phyloP scores from a whole-genome alignment of 2,888 invertebrate species.

The Apotomis turbidana region DNA sequence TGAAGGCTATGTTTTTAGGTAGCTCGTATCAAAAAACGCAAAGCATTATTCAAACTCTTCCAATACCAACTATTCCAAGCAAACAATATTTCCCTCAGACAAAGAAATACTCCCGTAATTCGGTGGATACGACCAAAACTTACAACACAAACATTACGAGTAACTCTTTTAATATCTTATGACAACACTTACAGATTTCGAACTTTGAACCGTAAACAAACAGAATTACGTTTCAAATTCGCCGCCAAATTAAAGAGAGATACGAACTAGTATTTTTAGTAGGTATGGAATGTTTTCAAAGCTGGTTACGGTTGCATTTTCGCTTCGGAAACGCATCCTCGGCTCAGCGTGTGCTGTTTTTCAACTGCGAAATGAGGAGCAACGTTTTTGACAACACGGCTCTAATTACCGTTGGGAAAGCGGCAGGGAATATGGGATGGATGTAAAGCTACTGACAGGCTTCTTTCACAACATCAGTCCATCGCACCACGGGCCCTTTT shows the following conservation, averaged over 20 bases:
- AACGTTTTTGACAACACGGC: neutral
- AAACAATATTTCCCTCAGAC: constrained; percentile 18
- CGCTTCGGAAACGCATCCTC: neutral
- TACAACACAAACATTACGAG: constrained; percentile 4
- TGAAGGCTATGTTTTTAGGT: too few species aligned
- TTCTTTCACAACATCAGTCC: too few species aligned
- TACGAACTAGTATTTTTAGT: neutral
- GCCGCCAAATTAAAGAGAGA: neutral
- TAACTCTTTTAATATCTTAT: neutral
- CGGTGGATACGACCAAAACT: neutral
- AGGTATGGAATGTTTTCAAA: constrained; percentile 3
- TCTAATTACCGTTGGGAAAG: neutral
- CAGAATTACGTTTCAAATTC: neutral
- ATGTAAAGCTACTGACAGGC: neutral
- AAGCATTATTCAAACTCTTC: too few species aligned
- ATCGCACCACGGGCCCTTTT: too few species aligned
- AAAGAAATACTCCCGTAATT: constrained; percentile 23
- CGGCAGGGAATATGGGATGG: neutral
- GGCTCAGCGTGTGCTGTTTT: neutral
- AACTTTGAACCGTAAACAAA: neutral
- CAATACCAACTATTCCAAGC: neutral
- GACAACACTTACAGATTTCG: neutral
- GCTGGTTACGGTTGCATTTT: constrained; percentile 17
- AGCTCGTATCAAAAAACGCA: too few species aligned
- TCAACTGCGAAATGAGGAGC: neutral